A percentile compares a stretch with the other conserved stretches of the same genome.
These are phyloP conservation scores for Halotydeus destructor DNA, from an alignment of 1,140 invertebrate species.

Conservation along the genomic window DNA sequence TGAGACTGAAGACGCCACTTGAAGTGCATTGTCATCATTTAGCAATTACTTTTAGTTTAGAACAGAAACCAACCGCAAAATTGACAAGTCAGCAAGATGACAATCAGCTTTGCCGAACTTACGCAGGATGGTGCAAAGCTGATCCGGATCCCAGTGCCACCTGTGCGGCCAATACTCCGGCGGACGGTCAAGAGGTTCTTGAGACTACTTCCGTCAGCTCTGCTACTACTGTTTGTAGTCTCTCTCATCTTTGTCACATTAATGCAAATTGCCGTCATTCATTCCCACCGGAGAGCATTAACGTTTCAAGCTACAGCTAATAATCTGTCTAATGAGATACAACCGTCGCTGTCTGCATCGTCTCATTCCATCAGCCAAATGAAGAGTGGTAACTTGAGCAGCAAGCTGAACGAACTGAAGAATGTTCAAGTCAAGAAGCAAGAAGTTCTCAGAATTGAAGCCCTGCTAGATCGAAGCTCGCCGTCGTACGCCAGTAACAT, in stretches of 20 bases:
- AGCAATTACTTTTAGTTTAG: too few relatives aligned
- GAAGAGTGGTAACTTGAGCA: too few relatives aligned
- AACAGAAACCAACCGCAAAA: too few relatives aligned
- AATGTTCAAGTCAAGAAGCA: slow-evolving; percentile 5
- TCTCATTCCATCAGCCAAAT: too few relatives aligned
- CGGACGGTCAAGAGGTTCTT: slow-evolving; percentile 17
- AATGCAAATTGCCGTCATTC: slow-evolving; percentile 18
- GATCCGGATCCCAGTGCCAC: slow-evolving; percentile 16
- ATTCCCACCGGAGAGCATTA: slow-evolving; percentile 14
- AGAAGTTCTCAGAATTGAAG: slow-evolving; percentile 18
- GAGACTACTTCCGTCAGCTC: slow-evolving; percentile 16
- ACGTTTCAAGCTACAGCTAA: neutral
- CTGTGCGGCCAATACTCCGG: slow-evolving; percentile 16
- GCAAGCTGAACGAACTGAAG: too few relatives aligned
- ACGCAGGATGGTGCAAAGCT: neutral
- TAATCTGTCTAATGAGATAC: neutral
- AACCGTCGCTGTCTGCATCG: neutral
- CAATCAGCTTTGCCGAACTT: neutral
- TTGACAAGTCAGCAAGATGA: too few relatives aligned
- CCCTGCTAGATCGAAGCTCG: slow-evolving; percentile 20
- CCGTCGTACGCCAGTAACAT: slow-evolving; percentile 20
- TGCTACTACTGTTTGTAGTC: slow-evolving; percentile 17
- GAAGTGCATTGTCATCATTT: too few relatives aligned
- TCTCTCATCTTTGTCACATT: slow-evolving; percentile 18
- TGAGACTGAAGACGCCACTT: too few relatives aligned